These are phyloP conservation scores for Alsophila aescularia DNA, from an alignment of 2,888 invertebrate genomes.

Conservation along the genomic window DNA sequence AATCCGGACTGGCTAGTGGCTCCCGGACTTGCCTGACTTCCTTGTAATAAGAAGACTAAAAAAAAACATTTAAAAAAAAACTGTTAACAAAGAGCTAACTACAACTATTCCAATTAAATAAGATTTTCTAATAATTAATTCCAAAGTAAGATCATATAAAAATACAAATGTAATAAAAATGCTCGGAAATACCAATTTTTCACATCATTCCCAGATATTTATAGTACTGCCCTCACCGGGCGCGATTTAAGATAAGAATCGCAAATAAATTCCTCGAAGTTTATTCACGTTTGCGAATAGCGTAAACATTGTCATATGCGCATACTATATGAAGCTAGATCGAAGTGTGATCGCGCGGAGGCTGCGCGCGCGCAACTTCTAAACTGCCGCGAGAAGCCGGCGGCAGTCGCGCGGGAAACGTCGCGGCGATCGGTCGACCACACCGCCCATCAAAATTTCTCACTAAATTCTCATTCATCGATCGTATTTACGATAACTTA, in stretches of 20 bases:
- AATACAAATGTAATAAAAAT: background rate
- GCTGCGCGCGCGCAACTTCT: conserved; percentile 68
- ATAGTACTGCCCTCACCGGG: background rate
- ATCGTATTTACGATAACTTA: conserved; percentile 75
- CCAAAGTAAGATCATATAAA: background rate
- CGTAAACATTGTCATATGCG: conserved; percentile 33
- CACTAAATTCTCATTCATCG: conserved; percentile 55
- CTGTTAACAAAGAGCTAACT: too few species aligned
- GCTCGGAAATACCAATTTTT: background rate
- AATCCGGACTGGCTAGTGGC: conserved; percentile 51
- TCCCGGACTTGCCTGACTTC: conserved; percentile 47
- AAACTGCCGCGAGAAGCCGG: conserved; percentile 52
- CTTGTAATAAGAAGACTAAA: background rate
- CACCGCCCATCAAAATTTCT: conserved; percentile 47
- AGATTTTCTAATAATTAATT: background rate
- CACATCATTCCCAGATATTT: background rate
- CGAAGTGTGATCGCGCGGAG: conserved; percentile 57
- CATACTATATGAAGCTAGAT: conserved; percentile 40
- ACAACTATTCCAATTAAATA: background rate
- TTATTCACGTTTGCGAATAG: conserved; percentile 28
- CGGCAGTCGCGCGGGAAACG: conserved; percentile 77
- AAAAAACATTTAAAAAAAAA: background rate
- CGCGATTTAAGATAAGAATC: conserved; percentile 9
- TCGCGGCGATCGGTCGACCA: conserved; percentile 64
- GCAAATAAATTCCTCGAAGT: conserved; percentile 20